These are phyloP conservation scores for Doris montereyensis DNA, from an alignment of 2,888 invertebrate species.

Conservation along the genomic window DNA sequence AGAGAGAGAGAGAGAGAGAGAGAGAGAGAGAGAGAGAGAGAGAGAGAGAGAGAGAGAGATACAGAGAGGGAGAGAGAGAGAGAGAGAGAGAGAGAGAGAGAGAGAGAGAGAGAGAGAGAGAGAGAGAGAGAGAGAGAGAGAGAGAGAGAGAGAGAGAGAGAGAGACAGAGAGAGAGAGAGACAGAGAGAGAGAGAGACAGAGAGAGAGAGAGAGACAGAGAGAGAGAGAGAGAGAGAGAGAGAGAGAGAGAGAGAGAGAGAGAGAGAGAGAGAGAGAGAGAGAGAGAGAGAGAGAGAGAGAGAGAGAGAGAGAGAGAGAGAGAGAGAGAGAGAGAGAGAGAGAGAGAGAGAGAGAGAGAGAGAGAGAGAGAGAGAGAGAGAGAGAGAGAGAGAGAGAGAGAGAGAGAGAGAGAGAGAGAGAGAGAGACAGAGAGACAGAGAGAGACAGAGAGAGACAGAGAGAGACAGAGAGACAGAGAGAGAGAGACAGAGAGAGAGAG, in stretches of 20 bases:
- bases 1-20: neutral
- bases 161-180: neutral
- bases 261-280: neutral
- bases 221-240: neutral
- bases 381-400: neutral
- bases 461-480: neutral
- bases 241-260: neutral
- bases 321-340: neutral
- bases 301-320: neutral
- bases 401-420: neutral
- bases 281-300: neutral
- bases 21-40: neutral
- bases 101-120: neutral
- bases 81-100: neutral
- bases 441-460: neutral
- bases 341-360: neutral
- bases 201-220: neutral
- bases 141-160: neutral
- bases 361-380: neutral
- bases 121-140: neutral
- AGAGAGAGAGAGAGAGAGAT: neutral
- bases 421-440: neutral
- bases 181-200: neutral
- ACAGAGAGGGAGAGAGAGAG: neutral
- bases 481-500: neutral